Evolutionary conservation across 2,797 vertebrate genomes (phyloP), one percentile per base, ranked within the genome.

Genomic region (Labroides dimidiatus): DNA sequence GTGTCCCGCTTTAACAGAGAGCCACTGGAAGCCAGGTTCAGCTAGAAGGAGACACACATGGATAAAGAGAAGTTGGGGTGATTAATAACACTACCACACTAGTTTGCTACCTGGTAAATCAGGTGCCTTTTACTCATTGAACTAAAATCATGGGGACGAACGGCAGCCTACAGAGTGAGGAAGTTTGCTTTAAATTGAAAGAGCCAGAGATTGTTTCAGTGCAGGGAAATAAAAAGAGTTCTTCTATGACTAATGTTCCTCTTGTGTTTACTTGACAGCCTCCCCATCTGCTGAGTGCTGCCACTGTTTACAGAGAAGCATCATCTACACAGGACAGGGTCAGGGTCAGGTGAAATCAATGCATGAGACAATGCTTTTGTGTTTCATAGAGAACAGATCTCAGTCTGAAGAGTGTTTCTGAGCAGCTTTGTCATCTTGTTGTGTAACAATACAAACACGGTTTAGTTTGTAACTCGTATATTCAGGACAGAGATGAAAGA

Each of bases 1-100:
- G 95, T 95, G 82, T 97, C 96, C 92, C 96, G 95, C 95, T 99
- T 98, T 93, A 96, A 93, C 78, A 97, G 94, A 77, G 95, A 95
- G 87, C 94, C 95, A 57, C 95, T 96, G 56, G 97, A 96, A 82
- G 95, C 96, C 92, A 95, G 93, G 92, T 98, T 98, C 87, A 97
- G 94, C 96, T 97, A 73, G 2, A 73, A 30, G 66, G 15, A 62
- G 20, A 65, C 23, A 72, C 30, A 55, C n/a, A n/a, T n/a, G n/a
- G 21, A 30, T 15, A 47, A 33, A 19, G 12, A 54, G 19, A 61
- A 27, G 48, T 52, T 1, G 61, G 41, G 12, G 7, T 30, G 21
- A 55, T n/a, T n/a, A n/a, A n/a, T n/a, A n/a, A n/a, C n/a, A n/a
- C n/a, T n/a, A n/a, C 27, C 14, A 36, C 36, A 30, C 3, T 1